Evolutionary conservation across 2,888 invertebrate genomes (phyloP).

Genomic region (Lordiphosa andalusiaca): DNA sequence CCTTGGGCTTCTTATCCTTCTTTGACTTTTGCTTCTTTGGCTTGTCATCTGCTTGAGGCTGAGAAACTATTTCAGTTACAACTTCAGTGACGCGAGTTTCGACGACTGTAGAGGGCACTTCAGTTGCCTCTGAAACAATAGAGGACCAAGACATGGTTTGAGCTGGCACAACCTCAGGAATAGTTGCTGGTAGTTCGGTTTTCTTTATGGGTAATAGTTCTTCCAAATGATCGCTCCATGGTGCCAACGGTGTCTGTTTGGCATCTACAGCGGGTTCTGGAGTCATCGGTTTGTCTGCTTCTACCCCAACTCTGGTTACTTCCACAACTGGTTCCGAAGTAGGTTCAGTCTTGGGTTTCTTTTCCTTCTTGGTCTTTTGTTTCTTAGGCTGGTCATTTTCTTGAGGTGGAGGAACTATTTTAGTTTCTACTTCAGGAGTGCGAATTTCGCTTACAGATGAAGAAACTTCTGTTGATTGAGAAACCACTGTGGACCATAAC

Average conservation of each 20-base stretch:
- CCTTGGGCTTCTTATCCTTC: constrained; percentile 23
- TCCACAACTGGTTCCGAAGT: background rate
- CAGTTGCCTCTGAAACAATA: constrained; percentile 28
- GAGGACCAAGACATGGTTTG: constrained; percentile 32
- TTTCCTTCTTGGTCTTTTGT: constrained; percentile 9
- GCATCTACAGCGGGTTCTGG: no score
- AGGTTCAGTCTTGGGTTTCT: background rate
- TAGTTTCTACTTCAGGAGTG: background rate
- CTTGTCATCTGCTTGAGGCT: background rate
- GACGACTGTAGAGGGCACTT: background rate
- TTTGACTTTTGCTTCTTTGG: constrained; percentile 32
- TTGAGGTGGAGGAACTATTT: background rate
- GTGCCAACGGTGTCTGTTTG: constrained; percentile 2
- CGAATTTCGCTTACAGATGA: constrained; percentile 4
- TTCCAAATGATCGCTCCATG: background rate
- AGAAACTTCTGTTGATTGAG: no score
- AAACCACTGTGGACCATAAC: no score
- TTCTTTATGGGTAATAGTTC: background rate
- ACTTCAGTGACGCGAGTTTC: background rate
- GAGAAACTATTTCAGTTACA: background rate
- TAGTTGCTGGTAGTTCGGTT: background rate
- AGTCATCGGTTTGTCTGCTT: no score
- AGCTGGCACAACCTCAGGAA: background rate
- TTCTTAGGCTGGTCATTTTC: constrained; percentile 21
- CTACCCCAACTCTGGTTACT: no score